Conservation (phyloP, 92 coral and sea anemone genomes). For the Phenganax stokvisi region DNA sequence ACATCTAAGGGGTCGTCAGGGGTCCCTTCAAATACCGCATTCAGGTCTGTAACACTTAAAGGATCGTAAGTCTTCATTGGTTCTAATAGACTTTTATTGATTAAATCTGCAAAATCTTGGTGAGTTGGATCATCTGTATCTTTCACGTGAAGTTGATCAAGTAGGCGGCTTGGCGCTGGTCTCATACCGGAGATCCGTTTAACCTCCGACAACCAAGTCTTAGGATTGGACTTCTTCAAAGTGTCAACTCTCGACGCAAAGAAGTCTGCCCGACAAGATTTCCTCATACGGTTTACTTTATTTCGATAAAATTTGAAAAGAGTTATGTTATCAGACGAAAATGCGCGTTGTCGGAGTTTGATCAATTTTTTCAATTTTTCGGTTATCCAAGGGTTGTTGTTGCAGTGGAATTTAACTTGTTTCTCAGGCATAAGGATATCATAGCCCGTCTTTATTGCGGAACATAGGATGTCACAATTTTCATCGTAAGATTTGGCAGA, state of each 20-base stretch:
- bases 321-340: neutral
- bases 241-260: neutral
- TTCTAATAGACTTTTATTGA: conserved; percentile 12
- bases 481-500: too few species aligned
- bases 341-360: conserved; percentile 4
- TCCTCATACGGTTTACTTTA: conserved; percentile 28
- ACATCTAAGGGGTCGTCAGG: conserved; percentile 13
- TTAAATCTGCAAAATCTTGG: conserved; percentile 10
- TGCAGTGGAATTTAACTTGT: conserved; percentile 6
- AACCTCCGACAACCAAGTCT: conserved; percentile 12
- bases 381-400: conserved; percentile 20
- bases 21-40: neutral
- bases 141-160: neutral
- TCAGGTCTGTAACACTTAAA: neutral
- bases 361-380: neutral
- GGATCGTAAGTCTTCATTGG: neutral
- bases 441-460: too few species aligned
- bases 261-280: neutral
- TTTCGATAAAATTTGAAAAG: conserved; percentile 25
- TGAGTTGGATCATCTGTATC: conserved; percentile 4
- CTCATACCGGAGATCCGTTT: conserved; percentile 11
- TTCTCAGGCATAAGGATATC: conserved; percentile 20
- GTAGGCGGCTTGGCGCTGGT: too few species aligned
- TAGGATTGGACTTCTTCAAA: conserved; percentile 5
- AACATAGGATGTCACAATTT: too few species aligned